These are phyloP conservation scores for Theonella swinhoei DNA, from an alignment of 37 sponge, comb jelly and placozoan species.

Conservation along the genomic window DNA sequence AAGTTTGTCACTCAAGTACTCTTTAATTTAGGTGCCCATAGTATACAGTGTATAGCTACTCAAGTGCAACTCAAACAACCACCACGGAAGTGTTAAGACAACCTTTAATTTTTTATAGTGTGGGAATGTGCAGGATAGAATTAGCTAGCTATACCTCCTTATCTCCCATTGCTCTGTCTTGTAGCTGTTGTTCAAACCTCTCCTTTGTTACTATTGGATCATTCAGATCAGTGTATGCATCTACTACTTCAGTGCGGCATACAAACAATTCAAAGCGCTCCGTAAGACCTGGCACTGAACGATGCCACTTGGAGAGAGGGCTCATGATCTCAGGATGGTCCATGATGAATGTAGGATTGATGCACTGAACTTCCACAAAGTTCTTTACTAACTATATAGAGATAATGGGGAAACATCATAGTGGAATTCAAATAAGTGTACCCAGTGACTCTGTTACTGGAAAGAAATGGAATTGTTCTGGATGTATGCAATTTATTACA, in stretches of 20 bases:
- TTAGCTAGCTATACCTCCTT: slow-evolving; percentile 99
- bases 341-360: slow-evolving; percentile 96
- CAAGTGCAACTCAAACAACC: too few relatives aligned
- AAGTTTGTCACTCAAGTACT: too few relatives aligned
- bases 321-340: slow-evolving; percentile 99
- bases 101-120: too few relatives aligned
- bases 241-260: slow-evolving; percentile 93
- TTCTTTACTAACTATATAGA: slow-evolving; percentile 86
- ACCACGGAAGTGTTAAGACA: too few relatives aligned
- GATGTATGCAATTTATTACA: too few relatives aligned
- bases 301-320: slow-evolving; percentile 99
- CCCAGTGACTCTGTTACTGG: too few relatives aligned
- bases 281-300: slow-evolving; percentile 88
- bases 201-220: slow-evolving; percentile 96
- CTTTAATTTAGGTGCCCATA: too few relatives aligned
- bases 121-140: too few relatives aligned
- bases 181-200: slow-evolving; percentile 90
- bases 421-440: too few relatives aligned
- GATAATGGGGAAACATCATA: neutral
- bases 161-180: slow-evolving; percentile 97
- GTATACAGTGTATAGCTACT: too few relatives aligned
- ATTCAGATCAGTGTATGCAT: slow-evolving; percentile 99
- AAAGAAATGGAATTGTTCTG: too few relatives aligned
- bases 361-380: slow-evolving; percentile 90
- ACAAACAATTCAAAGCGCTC: slow-evolving; percentile 98